phyloP scores from a whole-genome alignment of 2,888 invertebrate species.

The Tubiluchus corallicola region DNA sequence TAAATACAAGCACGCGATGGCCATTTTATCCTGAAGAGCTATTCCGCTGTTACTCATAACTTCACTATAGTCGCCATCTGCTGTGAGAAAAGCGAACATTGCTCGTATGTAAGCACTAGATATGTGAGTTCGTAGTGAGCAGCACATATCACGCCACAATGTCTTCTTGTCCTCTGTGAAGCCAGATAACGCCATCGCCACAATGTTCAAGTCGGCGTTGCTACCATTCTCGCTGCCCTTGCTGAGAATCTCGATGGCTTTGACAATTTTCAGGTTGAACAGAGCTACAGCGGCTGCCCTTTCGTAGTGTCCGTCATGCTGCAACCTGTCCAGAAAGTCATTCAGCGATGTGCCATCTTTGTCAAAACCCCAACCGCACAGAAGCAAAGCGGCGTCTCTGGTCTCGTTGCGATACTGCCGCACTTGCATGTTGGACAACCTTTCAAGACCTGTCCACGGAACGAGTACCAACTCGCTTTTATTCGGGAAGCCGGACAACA shows the following conservation, averaged over 20 bases:
- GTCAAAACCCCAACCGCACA: constrained; percentile 78
- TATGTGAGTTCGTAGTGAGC: constrained; percentile 50
- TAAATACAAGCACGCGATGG: constrained; percentile 25
- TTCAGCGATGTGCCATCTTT: constrained; percentile 38
- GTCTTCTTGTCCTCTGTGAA: constrained; percentile 64
- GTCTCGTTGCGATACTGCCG: constrained; percentile 20
- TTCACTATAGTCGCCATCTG: constrained; percentile 53
- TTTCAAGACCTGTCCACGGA: constrained; percentile 14
- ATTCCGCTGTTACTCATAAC: constrained; percentile 66
- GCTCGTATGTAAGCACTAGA: constrained; percentile 77
- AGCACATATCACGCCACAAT: constrained; percentile 56
- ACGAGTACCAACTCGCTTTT: constrained; percentile 1
- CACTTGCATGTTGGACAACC: constrained; percentile 11
- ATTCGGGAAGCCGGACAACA: constrained; percentile 1
- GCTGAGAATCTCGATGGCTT: constrained; percentile 67
- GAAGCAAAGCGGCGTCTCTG: constrained; percentile 53
- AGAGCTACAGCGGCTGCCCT: constrained; percentile 78
- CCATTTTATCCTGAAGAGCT: constrained; percentile 40
- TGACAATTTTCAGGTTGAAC: constrained; percentile 63
- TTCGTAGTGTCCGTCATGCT: constrained; percentile 46
- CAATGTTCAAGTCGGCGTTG: constrained; percentile 34
- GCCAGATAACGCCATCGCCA: constrained; percentile 55
- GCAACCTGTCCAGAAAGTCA: constrained; percentile 39
- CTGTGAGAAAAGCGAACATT: constrained; percentile 71
- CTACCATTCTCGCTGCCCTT: constrained; percentile 38